Evolutionary conservation across 2,797 vertebrate species (phyloP).

Genomic region (Smutsia temminckii): DNA sequence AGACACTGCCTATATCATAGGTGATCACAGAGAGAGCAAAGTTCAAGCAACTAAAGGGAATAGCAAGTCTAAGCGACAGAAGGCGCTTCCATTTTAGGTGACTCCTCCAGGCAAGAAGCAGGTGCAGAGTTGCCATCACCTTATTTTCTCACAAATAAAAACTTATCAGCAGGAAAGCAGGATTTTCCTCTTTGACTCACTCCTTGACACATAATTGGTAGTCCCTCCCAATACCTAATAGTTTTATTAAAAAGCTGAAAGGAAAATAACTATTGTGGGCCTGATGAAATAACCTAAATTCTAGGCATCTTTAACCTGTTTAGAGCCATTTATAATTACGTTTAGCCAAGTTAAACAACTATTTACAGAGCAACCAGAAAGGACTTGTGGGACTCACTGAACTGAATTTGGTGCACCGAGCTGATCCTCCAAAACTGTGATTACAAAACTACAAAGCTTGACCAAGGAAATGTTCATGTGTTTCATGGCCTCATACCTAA

Average conservation of each 20-base stretch:
- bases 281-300: neutral
- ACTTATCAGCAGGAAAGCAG: neutral
- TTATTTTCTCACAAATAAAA: constrained; percentile 23
- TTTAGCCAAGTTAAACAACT: neutral
- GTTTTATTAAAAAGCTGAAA: neutral
- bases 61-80: neutral
- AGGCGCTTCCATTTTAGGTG: neutral
- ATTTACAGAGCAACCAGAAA: neutral
- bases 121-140: neutral
- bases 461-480: neutral
- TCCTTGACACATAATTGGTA: constrained; percentile 19
- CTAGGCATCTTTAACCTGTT: neutral
- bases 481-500: neutral
- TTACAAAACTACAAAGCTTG: neutral
- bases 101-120: neutral
- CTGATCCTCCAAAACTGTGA: neutral
- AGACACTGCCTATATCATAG: neutral
- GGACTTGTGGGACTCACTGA: neutral
- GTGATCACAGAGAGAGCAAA: neutral
- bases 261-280: constrained; percentile 7
- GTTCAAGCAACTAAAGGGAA: neutral
- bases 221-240: neutral
- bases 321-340: neutral
- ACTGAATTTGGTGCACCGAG: neutral
- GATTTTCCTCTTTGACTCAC: neutral